Evolutionary conservation across 2,888 invertebrate genomes (phyloP).

Genomic region (Beris morrisii): DNA sequence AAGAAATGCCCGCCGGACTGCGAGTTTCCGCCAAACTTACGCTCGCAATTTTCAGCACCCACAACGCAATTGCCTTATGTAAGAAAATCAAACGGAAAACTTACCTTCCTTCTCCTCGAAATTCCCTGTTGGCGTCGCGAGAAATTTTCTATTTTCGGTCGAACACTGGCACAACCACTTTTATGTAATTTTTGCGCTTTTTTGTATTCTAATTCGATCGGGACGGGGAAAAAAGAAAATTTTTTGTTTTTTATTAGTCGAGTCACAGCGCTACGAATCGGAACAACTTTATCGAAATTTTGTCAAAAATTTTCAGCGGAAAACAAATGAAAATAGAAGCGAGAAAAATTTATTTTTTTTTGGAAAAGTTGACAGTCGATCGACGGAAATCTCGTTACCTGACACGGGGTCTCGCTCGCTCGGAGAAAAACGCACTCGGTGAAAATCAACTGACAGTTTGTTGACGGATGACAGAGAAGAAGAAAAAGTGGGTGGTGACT

Average conservation of each 20-base stretch:
- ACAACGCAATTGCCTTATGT: slow-evolving; percentile 7
- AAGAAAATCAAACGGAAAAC: slow-evolving; percentile 4
- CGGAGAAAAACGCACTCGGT: no score
- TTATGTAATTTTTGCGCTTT: slow-evolving; percentile 23
- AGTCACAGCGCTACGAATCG: neutral
- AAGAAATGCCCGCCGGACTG: neutral
- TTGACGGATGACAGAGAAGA: no score
- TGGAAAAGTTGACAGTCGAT: slow-evolving; percentile 5
- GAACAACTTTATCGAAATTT: slow-evolving; percentile 10
- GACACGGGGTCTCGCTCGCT: slow-evolving; percentile 8
- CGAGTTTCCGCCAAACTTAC: neutral
- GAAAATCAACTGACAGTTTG: no score
- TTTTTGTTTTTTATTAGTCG: slow-evolving; percentile 4
- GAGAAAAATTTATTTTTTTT: neutral
- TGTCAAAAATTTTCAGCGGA: slow-evolving; percentile 12
- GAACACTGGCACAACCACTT: slow-evolving; percentile 24
- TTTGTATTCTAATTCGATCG: neutral
- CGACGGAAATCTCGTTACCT: slow-evolving; percentile 21
- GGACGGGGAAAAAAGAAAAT: slow-evolving; percentile 4
- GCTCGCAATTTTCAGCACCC: neutral
- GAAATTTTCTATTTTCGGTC: slow-evolving; percentile 16
- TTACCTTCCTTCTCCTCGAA: slow-evolving; percentile 1
- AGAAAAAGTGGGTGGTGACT: no score
- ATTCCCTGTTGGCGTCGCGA: neutral
- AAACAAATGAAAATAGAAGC: slow-evolving; percentile 3